Base-by-base conservation (phyloP, 2,888 invertebrate species). In the Thereva unica region DNA sequence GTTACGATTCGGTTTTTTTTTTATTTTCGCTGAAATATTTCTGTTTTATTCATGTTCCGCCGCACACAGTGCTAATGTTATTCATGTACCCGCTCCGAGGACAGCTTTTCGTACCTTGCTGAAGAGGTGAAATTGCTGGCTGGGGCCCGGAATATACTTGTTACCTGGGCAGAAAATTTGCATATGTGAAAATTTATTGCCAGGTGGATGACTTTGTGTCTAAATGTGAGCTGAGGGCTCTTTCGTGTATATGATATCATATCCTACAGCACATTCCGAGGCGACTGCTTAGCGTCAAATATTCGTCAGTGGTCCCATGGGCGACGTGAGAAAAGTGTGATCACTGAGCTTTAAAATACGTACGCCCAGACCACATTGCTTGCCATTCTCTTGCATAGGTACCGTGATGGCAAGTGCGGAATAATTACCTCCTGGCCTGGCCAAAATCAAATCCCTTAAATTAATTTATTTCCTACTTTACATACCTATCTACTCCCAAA, bases 391-490 rank as follows among this genome's bases (percentile, higher is more conserved):
- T 23, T 23, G 23, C 23, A 23, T 23, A 23, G 23, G 2, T 23
- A 23, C 23, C 23, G 23, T 23, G 23, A 23, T 23, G 23, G 23
- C 23, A 23, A 23, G 23, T 23, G 23, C 23, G 23, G 23, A 23
- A 23, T 23, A 23, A 23, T 23, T 23, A 23, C 23, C 23, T 23
- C 2, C 38, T 59, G 40, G 49, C 12, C 35, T 8, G 35, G 45
- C 47, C 38, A 40, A 59, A 37, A 59, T 59, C 49, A 38, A 47
- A 47, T 37, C 49, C 34, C 8, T 40, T 6, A 38, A 49, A 59
- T 59, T 59, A 59, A 59, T 59, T 59, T 59, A 59, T 59, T 47
- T 59, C 49, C 49, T 23, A 59, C 59, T 59, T 59, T 59, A 47
- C 59, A 59, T 59, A 59, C 59, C 59, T 37, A 8, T 37, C 7